A percentile compares a stretch with the other conserved stretches of the same genome.
These are phyloP conservation scores for Brachynemurus nebulosus DNA, from an alignment of 2,888 invertebrate genomes.

Conservation along the genomic window DNA sequence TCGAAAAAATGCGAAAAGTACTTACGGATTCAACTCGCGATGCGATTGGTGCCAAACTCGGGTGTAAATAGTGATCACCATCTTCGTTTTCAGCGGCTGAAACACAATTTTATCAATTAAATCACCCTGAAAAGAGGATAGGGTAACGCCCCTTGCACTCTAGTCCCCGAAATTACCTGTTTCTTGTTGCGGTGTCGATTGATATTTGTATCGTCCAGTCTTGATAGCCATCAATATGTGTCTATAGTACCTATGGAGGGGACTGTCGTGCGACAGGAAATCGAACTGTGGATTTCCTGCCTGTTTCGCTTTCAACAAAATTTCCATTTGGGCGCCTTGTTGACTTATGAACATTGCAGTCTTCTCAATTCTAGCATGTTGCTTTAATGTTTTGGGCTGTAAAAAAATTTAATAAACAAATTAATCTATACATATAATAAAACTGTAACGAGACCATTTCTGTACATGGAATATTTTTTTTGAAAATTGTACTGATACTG, in stretches of 20 bases:
- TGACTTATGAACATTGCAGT: slow-evolving; percentile 77
- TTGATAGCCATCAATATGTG: slow-evolving; percentile 57
- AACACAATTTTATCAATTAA: slow-evolving; percentile 2
- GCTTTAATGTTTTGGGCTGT: slow-evolving; percentile 76
- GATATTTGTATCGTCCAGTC: slow-evolving; percentile 42
- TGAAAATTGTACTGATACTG: too few relatives aligned
- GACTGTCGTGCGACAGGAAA: slow-evolving; percentile 77
- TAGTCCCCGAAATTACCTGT: not conserved
- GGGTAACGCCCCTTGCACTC: not conserved
- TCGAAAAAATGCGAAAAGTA: too few relatives aligned
- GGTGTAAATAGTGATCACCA: slow-evolving; percentile 66
- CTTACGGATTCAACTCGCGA: slow-evolving; percentile 50
- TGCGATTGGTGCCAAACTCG: slow-evolving; percentile 50
- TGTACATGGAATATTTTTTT: too few relatives aligned
- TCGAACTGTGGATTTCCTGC: slow-evolving; percentile 84
- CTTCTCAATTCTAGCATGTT: slow-evolving; percentile 89
- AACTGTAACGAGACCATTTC: too few relatives aligned
- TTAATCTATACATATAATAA: too few relatives aligned
- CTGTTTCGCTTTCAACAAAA: slow-evolving; percentile 95
- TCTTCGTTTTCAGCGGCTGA: slow-evolving; percentile 37
- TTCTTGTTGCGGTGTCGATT: slow-evolving; percentile 26
- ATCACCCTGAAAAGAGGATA: not conserved
- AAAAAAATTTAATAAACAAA: slow-evolving; percentile 21
- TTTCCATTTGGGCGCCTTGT: slow-evolving; percentile 97
- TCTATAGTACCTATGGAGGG: slow-evolving; percentile 79